Conservation (phyloP, 2,113 vertebrate species). For the Psammodynastes pulverulentus region DNA sequence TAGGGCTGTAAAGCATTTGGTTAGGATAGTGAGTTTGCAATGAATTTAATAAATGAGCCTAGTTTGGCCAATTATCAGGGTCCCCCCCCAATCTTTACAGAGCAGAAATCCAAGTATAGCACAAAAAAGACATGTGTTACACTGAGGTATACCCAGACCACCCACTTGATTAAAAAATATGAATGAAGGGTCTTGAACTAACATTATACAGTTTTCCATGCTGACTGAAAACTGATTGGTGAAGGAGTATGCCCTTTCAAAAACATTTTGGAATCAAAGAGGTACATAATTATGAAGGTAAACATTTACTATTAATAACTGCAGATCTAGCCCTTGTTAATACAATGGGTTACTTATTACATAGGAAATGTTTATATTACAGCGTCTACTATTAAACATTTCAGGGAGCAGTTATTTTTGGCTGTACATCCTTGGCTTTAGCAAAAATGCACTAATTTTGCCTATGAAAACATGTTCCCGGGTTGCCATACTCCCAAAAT, state of each 20-base stretch:
- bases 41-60: background rate
- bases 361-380: constrained; percentile 35
- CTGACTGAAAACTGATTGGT: constrained; percentile 6
- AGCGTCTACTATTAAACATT: constrained; percentile 31
- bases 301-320: constrained; percentile 38
- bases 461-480: constrained; percentile 6
- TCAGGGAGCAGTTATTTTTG: constrained; percentile 23
- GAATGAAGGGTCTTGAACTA: background rate
- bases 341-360: constrained; percentile 40
- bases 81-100: background rate
- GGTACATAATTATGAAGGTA: constrained; percentile 26
- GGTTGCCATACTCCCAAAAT: background rate
- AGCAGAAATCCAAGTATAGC: background rate
- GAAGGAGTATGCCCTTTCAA: constrained; percentile 32
- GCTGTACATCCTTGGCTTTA: constrained; percentile 7
- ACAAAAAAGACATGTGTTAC: background rate
- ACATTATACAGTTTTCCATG: constrained; percentile 14
- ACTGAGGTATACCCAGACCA: background rate
- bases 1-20: background rate
- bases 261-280: constrained; percentile 22
- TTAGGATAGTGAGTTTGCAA: background rate
- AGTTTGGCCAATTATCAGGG: background rate
- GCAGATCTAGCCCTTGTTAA: constrained; percentile 27
- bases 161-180: background rate
- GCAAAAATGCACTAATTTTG: constrained; percentile 17